phyloP scores from a whole-genome alignment of 2,888 invertebrate species.

The Mesorhabditis belari region DNA sequence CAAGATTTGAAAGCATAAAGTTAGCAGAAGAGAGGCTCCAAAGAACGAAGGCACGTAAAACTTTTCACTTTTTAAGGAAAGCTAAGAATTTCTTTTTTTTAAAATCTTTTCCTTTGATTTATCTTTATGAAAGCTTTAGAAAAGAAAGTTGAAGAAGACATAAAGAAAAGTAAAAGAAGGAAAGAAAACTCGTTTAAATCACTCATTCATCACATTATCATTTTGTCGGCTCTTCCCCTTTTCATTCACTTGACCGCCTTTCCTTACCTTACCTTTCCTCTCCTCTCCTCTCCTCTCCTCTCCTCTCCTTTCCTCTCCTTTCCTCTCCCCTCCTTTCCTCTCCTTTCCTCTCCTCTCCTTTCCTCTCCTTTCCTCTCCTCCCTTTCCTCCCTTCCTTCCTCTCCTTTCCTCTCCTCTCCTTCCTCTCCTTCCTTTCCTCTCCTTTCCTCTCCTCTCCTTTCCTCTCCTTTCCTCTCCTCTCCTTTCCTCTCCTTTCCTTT shows the following conservation, averaged over 20 bases:
- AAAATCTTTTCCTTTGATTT: too few relatives aligned
- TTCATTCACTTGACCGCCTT: conserved; percentile 15
- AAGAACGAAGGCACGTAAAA: too few relatives aligned
- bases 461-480: conserved; percentile 1
- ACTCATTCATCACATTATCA: conserved; percentile 14
- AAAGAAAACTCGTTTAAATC: conserved; percentile 10
- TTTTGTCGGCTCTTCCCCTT: conserved; percentile 12
- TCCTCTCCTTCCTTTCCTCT: conserved; percentile 9
- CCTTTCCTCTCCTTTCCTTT: conserved; percentile 6
- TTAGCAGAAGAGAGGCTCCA: too few relatives aligned
- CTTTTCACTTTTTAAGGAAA: too few relatives aligned
- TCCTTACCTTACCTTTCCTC: conserved; percentile 3
- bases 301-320: conserved; percentile 6
- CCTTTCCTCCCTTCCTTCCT: conserved; percentile 8
- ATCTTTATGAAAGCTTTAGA: neutral
- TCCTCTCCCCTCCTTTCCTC: conserved; percentile 7
- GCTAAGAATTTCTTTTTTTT: too few relatives aligned
- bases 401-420: conserved; percentile 15
- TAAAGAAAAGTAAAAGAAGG: conserved; percentile 5
- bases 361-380: conserved; percentile 1
- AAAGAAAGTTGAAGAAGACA: conserved; percentile 6
- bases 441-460: conserved; percentile 1
- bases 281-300: conserved; percentile 12
- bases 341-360: conserved; percentile 1
- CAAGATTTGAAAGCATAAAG: too few relatives aligned